Conservation (phyloP, 2,113 vertebrate genomes). For the Sceloporus undulatus region DNA sequence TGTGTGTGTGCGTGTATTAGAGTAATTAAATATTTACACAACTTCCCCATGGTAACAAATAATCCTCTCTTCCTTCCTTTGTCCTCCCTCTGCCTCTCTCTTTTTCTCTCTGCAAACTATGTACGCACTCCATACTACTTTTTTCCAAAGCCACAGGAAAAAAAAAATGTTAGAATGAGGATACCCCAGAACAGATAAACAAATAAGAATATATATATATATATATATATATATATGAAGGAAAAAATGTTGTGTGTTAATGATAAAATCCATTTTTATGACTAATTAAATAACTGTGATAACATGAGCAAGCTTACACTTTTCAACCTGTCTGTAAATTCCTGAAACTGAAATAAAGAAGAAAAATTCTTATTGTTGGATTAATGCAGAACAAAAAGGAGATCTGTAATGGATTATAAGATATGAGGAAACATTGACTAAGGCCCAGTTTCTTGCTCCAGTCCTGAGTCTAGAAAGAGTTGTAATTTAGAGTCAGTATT, state of each 20-base stretch:
- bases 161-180: neutral
- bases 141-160: neutral
- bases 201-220: neutral
- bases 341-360: too few relatives aligned
- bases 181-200: neutral
- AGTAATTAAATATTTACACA: constrained; percentile 70
- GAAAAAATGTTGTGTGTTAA: neutral
- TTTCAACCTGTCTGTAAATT: neutral
- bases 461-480: too few relatives aligned
- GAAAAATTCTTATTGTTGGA: neutral
- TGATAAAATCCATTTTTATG: neutral
- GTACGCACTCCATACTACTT: neutral
- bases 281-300: neutral
- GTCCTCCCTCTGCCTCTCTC: neutral
- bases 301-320: neutral
- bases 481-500: too few relatives aligned
- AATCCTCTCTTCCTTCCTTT: neutral
- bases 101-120: neutral
- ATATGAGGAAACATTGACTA: neutral
- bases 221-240: too few relatives aligned
- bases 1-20: constrained; percentile 64
- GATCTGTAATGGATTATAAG: neutral
- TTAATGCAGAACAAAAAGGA: neutral
- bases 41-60: constrained; percentile 49
- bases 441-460: neutral